These are phyloP conservation scores for Nixonia krombeini DNA, from an alignment of 1,140 invertebrate species.

Conservation along the genomic window DNA sequence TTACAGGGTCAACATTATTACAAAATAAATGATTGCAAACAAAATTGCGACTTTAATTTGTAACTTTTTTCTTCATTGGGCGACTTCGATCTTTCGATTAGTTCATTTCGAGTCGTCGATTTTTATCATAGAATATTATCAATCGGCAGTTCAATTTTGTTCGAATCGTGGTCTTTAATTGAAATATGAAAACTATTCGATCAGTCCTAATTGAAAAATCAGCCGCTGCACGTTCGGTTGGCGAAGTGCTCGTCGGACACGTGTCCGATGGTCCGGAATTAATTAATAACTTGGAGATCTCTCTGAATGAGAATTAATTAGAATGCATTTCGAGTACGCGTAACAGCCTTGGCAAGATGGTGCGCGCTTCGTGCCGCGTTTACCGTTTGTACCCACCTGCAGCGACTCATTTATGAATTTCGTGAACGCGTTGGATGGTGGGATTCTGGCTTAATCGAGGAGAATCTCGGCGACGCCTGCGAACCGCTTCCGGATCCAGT, in stretches of 20 bases:
- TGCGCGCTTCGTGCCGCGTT: slow-evolving; percentile 41
- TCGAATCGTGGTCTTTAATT: no score
- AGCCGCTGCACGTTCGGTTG: slow-evolving; percentile 38
- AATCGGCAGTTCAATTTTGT: no score
- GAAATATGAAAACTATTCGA: no score
- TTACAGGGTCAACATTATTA: no score
- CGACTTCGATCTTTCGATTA: no score
- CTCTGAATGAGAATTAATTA: slow-evolving; percentile 48
- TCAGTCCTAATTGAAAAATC: slow-evolving; percentile 38
- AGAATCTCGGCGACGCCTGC: slow-evolving; percentile 28
- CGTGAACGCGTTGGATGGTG: slow-evolving; percentile 22
- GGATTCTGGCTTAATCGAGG: slow-evolving; percentile 36
- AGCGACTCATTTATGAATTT: slow-evolving; percentile 51
- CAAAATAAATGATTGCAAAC: no score
- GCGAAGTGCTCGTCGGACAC: slow-evolving; percentile 36
- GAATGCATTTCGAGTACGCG: slow-evolving; percentile 43
- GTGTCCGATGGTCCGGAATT: slow-evolving; percentile 44
- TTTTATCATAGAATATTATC: no score
- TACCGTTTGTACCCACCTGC: slow-evolving; percentile 28
- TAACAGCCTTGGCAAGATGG: slow-evolving; percentile 44
- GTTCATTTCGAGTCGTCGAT: no score
- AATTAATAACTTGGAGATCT: slow-evolving; percentile 50
- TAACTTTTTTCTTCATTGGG: no score
- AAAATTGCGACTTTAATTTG: no score
- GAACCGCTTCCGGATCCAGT: slow-evolving; percentile 14